A percentile compares a stretch with the other conserved stretches of the same genome.
Evolutionary conservation across 2,113 vertebrate species (phyloP).

Genomic region (Phoenicopterus ruber): DNA sequence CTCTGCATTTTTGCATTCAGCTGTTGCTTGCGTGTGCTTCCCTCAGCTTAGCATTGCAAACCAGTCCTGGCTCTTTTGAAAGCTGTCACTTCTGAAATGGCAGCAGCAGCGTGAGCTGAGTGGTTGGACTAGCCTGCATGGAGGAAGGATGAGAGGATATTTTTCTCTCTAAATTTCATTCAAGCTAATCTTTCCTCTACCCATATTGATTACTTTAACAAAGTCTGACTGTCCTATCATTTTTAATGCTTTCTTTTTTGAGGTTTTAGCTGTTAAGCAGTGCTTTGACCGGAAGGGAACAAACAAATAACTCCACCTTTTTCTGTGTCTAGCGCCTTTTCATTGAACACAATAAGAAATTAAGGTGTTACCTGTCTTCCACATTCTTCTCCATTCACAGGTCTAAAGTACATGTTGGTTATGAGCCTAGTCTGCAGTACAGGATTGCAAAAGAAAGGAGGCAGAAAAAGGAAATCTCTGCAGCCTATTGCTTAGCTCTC

Average conservation of each 20-base stretch:
- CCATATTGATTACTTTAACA: background rate
- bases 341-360: background rate
- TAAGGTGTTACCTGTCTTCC: background rate
- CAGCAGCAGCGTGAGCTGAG: background rate
- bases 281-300: background rate
- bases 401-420: background rate
- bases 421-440: background rate
- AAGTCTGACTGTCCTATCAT: background rate
- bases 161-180: background rate
- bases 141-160: background rate
- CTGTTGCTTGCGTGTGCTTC: background rate
- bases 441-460: background rate
- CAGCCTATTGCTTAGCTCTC: background rate
- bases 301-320: background rate
- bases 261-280: background rate
- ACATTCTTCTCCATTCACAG: background rate
- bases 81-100: background rate
- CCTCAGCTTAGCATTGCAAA: constrained; percentile 2
- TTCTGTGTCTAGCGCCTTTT: background rate
- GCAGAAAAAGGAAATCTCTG: background rate
- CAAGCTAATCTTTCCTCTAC: background rate
- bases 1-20: constrained; percentile 1
- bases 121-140: background rate
- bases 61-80: background rate
- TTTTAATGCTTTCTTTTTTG: background rate